phyloP scores from a whole-genome alignment of 2,888 invertebrate species.

The Macrosiphum euphorbiae region DNA sequence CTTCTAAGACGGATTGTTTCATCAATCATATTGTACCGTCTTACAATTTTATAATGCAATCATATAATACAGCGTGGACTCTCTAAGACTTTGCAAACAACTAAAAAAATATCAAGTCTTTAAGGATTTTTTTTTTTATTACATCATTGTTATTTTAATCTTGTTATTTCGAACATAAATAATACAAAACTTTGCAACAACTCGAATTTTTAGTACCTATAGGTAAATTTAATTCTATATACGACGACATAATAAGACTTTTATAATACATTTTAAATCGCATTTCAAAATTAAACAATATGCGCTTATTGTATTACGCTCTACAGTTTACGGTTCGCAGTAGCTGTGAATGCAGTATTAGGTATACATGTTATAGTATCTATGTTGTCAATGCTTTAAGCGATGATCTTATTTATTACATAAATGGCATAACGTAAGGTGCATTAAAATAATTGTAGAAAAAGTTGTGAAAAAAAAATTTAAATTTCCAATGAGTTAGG shows the following conservation, averaged over 20 bases:
- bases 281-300: background rate
- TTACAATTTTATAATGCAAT: background rate
- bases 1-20: background rate
- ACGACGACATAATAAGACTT: background rate
- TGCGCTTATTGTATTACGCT: background rate
- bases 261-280: background rate
- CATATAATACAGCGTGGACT: background rate
- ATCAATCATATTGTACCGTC: background rate
- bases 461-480: background rate
- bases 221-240: background rate
- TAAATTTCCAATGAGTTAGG: background rate
- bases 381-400: background rate
- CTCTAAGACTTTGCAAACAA: background rate
- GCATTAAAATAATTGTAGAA: background rate
- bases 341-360: background rate
- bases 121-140: background rate
- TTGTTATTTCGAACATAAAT: background rate
- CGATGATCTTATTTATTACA: background rate
- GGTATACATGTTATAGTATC: background rate
- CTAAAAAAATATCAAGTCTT: background rate
- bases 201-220: background rate
- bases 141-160: background rate
- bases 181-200: background rate
- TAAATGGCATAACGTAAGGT: background rate
- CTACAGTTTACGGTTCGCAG: background rate